Base-by-base conservation (phyloP, 2,797 vertebrate species). In the Gymnoscopelus braueri region DNA sequence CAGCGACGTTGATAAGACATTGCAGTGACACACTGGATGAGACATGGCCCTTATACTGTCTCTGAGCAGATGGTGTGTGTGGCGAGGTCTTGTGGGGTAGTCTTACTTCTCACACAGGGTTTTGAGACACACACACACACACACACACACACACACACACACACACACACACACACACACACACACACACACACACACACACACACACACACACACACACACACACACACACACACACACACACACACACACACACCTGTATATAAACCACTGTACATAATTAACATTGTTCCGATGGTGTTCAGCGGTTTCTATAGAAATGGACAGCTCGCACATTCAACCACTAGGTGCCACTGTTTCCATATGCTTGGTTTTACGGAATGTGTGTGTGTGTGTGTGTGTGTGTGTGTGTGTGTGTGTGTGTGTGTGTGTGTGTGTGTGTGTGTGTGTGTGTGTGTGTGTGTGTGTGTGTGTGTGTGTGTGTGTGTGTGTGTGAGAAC, bases 311-410 rank as follows among this genome's bases (percentile, higher is more conserved):
- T 44, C 14, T 15, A 35, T 44, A 29, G 29, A 59, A 19, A 61
- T 13, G 23, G 5, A n/a, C 8, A 61, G 51, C 50, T 35, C 15
- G 71, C 23, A 3, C 8, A 54, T 3, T 72, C 7, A 0, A 48
- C 81, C 90, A 90, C 86, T 72, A 69, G 86, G 65, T 83, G 89
- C 77, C 88, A 90, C 75, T 91, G 82, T 89, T 90, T 87, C 71
- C 64, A 67, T 60, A 88, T 63, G 47, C n/a, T 66, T 81, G 9
- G 9, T 44, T 50, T 52, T 10, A 11, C 11, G 35, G 32, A 70
- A 29, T 65, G 48, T 64, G 48, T 67, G 39, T 51, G 57, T 59
- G 56, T 29, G 12, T 51, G 48, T 13, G 54, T 66, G 65, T 56
- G 56, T 60, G 66, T 60, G 0, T n/a, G 58, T 12, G 9, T 60